These are phyloP conservation scores for Argyrosomus japonicus DNA, from an alignment of 2,113 vertebrate species.

Conservation along the genomic window DNA sequence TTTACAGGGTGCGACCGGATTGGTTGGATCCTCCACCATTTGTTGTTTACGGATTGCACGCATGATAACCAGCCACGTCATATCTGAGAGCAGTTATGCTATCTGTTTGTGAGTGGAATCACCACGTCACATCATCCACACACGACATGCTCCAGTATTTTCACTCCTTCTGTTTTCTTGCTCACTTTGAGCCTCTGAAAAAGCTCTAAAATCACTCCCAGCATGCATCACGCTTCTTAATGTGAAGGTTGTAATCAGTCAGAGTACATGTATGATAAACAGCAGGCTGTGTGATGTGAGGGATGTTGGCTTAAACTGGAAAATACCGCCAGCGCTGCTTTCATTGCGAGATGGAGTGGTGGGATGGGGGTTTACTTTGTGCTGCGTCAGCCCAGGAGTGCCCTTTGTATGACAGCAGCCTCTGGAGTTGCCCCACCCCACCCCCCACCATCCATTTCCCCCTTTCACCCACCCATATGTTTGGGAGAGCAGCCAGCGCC, in stretches of 20 bases:
- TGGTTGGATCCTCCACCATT: neutral
- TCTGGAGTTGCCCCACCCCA: conserved; percentile 39
- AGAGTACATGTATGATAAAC: no score
- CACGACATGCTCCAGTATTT: neutral
- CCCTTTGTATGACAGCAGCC: conserved; percentile 79
- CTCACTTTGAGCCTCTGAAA: neutral
- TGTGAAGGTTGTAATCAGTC: neutral
- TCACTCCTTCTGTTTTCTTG: neutral
- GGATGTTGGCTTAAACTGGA: neutral
- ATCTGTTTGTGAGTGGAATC: conserved; percentile 20
- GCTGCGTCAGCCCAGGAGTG: conserved; percentile 78
- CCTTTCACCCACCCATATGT: conserved; percentile 64
- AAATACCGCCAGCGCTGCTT: neutral
- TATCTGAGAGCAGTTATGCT: neutral
- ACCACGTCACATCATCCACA: neutral
- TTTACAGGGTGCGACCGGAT: neutral
- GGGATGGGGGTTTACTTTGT: conserved; percentile 60
- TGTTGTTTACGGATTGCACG: neutral
- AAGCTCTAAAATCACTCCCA: neutral
- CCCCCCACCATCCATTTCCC: neutral
- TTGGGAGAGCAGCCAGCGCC: conserved; percentile 78
- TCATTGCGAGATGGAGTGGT: neutral
- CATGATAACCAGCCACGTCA: conserved; percentile 17
- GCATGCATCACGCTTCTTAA: neutral
- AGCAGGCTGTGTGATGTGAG: neutral